Conservation (phyloP, 64 coral and sea anemone genomes). For the Catalaphyllia jardinei region DNA sequence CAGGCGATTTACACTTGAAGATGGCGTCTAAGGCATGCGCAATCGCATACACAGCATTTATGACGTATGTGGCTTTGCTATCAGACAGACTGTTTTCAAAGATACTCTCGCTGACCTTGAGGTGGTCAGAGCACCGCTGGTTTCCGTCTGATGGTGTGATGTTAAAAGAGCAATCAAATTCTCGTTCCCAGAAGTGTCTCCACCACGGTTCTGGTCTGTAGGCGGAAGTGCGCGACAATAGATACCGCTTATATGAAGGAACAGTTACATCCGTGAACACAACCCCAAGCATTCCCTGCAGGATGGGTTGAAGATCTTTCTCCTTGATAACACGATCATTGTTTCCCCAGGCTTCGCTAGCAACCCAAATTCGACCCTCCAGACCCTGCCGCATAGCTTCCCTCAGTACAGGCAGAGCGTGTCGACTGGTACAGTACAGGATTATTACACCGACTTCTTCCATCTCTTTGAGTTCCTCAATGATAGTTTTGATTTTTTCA, state of each 20-base stretch:
- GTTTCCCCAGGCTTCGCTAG: slow-evolving; percentile 87
- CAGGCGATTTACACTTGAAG: slow-evolving; percentile 50
- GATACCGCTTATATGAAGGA: slow-evolving; percentile 45
- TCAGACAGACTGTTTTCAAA: slow-evolving; percentile 44
- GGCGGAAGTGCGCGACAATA: slow-evolving; percentile 49
- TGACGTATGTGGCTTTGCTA: slow-evolving; percentile 67
- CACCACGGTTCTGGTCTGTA: slow-evolving; percentile 67
- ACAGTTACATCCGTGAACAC: slow-evolving; percentile 60
- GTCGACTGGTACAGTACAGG: slow-evolving; percentile 60
- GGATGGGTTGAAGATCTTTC: slow-evolving; percentile 13
- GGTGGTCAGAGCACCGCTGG: slow-evolving; percentile 21
- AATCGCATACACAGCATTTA: slow-evolving; percentile 83
- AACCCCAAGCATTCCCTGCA: slow-evolving; percentile 79
- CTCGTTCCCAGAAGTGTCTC: slow-evolving; percentile 58
- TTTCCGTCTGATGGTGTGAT: not conserved
- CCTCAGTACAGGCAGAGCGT: slow-evolving; percentile 31
- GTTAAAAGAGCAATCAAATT: slow-evolving; percentile 49
- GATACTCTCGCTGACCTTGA: slow-evolving; percentile 49
- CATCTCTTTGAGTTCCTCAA: slow-evolving; percentile 52
- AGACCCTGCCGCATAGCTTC: slow-evolving; percentile 62
- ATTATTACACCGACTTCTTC: slow-evolving; percentile 67
- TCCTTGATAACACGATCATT: slow-evolving; percentile 25
- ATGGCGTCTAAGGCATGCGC: slow-evolving; percentile 85
- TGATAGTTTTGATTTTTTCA: slow-evolving; percentile 53
- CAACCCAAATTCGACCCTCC: slow-evolving; percentile 67